Evolutionary conservation across 2,113 vertebrate species (phyloP), one percentile per base, ranked within the genome.

Genomic region (Sinocyclocheilus rhinocerous): DNA sequence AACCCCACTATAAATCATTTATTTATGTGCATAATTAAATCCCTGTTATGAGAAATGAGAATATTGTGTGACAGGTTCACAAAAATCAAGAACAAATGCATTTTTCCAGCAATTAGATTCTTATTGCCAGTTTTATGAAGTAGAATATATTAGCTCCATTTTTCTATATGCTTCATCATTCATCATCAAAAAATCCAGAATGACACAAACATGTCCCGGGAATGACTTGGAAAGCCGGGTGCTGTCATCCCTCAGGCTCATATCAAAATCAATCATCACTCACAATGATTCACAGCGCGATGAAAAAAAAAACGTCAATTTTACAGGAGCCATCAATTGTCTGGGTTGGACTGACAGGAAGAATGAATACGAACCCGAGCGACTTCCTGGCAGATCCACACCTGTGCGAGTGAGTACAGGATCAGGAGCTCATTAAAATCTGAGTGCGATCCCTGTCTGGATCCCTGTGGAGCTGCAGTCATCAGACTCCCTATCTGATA

Each of bases 361-460:
- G 85, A 9, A 78, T 86, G 87, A 91, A 93, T 92, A 93, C 85
- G 86, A 91, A 90, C 84, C 83, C 45, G 89, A 92, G 91, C 85
- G 79, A 7, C 65, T 65, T 82, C 4, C 82, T 90, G 90, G 88
- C 90, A 88, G 77, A 91, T 91, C 88, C 89, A 85, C 92, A 93
- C 92, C 90, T 92, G 92, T 93, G 91, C 84, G 15, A 39, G n/a
- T 63, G 77, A 73, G n/a, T 83, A 88, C 90, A 90, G 88, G 92
- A 91, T 88, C 88, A 85, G 12, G 8, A 81, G 91, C 93, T 94
- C 93, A 93, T 94, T 95, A 94, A 94, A 95, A 93, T 89, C 90
- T 85, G 85, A 94, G 90, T 90, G 90, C 81, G 85, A 91, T 93
- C 91, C 92, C 88, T 76, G 7, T 87, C 52, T 18, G 90, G 90